A percentile compares a stretch with the other conserved stretches of the same genome.
phyloP scores from a whole-genome alignment of 2,113 vertebrate species.

The Argyrosomus japonicus region DNA sequence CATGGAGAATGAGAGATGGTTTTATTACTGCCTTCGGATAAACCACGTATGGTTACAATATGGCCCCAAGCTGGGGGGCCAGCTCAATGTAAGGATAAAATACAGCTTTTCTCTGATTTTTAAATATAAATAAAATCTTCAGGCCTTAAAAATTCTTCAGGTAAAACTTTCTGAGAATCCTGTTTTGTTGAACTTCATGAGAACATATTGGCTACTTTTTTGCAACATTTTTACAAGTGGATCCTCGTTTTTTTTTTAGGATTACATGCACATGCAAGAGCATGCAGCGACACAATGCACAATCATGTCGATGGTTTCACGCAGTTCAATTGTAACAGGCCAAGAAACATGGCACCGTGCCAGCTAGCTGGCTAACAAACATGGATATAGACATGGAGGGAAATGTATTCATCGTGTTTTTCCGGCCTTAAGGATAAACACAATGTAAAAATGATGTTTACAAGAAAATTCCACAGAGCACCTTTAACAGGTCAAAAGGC shows the following conservation, averaged over 20 bases:
- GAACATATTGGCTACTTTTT: background rate
- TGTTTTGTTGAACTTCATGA: too few species aligned
- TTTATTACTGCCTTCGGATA: background rate
- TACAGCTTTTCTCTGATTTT: background rate
- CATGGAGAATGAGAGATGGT: background rate
- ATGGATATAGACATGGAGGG: background rate
- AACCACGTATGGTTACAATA: background rate
- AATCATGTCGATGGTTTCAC: background rate
- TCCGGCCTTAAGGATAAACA: background rate
- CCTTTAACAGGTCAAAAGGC: background rate
- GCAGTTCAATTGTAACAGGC: background rate
- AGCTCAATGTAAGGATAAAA: too few species aligned
- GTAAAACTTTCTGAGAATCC: background rate
- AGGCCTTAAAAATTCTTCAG: background rate
- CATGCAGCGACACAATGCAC: background rate
- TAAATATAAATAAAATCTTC: background rate
- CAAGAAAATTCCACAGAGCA: background rate
- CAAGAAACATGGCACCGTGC: background rate
- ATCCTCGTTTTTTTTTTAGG: background rate
- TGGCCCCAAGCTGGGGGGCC: background rate
- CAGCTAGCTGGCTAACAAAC: background rate
- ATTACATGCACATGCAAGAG: background rate
- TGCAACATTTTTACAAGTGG: background rate
- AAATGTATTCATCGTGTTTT: background rate
- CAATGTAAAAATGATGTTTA: background rate